A percentile compares a stretch with the other conserved stretches of the same genome.
phyloP scores from a whole-genome alignment of 2,888 invertebrate genomes.

The Pseudeuparius sepicola region DNA sequence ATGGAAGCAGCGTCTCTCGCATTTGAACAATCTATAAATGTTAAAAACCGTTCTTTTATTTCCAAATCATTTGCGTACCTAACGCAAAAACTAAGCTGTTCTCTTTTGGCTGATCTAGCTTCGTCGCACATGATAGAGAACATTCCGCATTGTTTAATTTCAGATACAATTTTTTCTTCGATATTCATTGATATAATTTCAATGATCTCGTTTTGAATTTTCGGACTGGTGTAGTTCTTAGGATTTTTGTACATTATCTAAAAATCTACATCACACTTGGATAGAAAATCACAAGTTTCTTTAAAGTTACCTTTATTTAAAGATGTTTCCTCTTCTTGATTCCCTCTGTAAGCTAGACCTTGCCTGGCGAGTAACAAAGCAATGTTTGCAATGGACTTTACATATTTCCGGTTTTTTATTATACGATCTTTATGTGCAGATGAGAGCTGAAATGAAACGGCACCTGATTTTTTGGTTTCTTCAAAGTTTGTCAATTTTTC shows the following conservation, averaged over 20 bases:
- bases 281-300: constrained; percentile 24
- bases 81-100: constrained; percentile 7
- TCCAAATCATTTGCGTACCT: constrained; percentile 12
- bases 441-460: constrained; percentile 8
- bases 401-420: constrained; percentile 14
- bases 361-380: constrained; percentile 14
- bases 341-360: constrained; percentile 24
- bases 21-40: constrained; percentile 10
- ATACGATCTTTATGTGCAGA: constrained; percentile 7
- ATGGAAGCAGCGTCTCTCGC: constrained; percentile 13
- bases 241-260: neutral
- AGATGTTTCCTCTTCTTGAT: constrained; percentile 23
- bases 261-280: constrained; percentile 18
- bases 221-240: constrained; percentile 6
- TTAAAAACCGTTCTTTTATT: constrained; percentile 12
- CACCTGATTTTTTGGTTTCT: constrained; percentile 11
- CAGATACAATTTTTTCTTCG: constrained; percentile 7
- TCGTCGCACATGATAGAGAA: constrained; percentile 11
- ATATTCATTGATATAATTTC: constrained; percentile 3
- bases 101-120: constrained; percentile 4
- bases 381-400: constrained; percentile 12
- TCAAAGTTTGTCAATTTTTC: constrained; percentile 9
- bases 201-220: constrained; percentile 8
- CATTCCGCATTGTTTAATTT: constrained; percentile 11
- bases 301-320: constrained; percentile 24